phyloP scores from a whole-genome alignment of 2,113 vertebrate genomes.

The Hypocryptadius cinnamomeus region DNA sequence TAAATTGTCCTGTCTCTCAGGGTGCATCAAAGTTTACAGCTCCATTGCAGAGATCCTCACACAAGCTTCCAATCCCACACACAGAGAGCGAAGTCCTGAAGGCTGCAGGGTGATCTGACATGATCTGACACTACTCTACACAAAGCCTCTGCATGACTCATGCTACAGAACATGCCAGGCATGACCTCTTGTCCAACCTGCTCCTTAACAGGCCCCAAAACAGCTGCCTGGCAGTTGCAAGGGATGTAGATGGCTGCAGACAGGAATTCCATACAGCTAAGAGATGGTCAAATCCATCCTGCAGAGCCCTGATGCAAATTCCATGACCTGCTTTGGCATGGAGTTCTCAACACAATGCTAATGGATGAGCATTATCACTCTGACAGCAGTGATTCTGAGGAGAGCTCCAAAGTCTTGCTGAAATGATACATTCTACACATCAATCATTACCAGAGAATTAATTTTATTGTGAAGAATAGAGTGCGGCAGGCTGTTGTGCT shows the following conservation, averaged over 20 bases:
- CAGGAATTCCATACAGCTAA: background rate
- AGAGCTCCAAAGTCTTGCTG: slow-evolving; percentile 3
- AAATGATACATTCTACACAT: slow-evolving; percentile 19
- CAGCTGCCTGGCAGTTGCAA: background rate
- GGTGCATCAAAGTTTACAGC: background rate
- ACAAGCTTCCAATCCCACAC: background rate
- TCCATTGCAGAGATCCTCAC: background rate
- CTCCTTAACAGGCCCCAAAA: background rate
- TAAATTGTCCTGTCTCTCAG: background rate
- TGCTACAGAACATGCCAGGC: background rate
- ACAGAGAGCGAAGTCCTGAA: background rate
- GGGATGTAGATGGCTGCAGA: background rate
- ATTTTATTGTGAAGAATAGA: slow-evolving; percentile 18
- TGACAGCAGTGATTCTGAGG: slow-evolving; percentile 8
- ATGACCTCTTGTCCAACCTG: background rate
- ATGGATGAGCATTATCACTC: slow-evolving; percentile 27
- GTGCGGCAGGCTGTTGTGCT: background rate
- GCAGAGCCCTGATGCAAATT: background rate
- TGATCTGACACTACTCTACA: background rate
- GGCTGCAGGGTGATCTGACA: background rate
- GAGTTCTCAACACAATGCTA: background rate
- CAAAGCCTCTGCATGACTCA: background rate
- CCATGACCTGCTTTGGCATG: background rate
- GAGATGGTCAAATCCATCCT: background rate
- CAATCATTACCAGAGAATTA: background rate